Evolutionary conservation across 1,140 invertebrate species (phyloP).

Genomic region (Sipha flava): DNA sequence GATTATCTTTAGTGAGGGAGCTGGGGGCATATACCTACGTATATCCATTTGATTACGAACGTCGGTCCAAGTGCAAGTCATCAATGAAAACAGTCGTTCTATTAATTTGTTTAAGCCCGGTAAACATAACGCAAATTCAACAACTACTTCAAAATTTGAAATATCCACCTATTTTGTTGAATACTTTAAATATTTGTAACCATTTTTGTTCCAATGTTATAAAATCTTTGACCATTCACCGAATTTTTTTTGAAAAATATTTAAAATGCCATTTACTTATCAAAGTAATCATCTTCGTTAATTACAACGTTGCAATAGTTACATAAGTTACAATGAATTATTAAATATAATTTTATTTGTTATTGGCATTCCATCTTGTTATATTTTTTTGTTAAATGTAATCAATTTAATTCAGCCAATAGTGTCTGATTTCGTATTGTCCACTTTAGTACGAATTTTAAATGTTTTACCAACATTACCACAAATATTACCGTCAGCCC

Average conservation of each 20-base stretch:
- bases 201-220: not conserved
- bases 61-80: not conserved
- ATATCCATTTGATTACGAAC: not conserved
- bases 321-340: not conserved
- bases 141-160: not conserved
- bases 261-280: not conserved
- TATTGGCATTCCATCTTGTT: not conserved
- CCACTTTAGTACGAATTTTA: not conserved
- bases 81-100: not conserved
- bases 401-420: not conserved
- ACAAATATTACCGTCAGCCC: no score
- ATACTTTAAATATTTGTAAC: not conserved
- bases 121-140: not conserved
- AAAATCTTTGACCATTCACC: not conserved
- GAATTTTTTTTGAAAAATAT: not conserved
- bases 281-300: not conserved
- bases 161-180: not conserved
- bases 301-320: no score
- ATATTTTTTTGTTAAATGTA: not conserved
- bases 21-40: no score
- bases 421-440: not conserved
- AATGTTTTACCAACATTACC: no score
- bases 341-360: not conserved
- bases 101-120: not conserved
- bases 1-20: no score